Conservation (phyloP, 2,888 invertebrate species). For the Tiliacea aurago region DNA sequence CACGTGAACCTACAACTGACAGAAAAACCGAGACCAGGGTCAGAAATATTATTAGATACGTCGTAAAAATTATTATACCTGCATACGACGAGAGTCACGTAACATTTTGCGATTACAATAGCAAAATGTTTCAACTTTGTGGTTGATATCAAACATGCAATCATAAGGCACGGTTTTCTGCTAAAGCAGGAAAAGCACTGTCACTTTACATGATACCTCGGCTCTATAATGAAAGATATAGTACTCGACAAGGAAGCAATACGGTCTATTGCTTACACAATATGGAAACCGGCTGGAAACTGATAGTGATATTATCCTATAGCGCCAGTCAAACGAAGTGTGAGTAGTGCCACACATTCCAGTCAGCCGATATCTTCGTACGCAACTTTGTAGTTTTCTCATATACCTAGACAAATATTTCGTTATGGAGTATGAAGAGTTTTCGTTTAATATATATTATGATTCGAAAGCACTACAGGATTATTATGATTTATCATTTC, state of each 20-base stretch:
- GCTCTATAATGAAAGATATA: neutral
- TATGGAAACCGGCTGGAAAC: constrained; percentile 27
- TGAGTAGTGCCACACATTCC: constrained; percentile 38
- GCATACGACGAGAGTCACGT: too few species aligned
- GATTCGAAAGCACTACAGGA: too few species aligned
- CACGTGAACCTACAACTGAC: too few species aligned
- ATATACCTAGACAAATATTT: neutral
- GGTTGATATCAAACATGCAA: neutral
- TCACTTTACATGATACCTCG: too few species aligned
- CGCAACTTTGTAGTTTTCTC: constrained; percentile 23
- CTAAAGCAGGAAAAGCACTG: neutral
- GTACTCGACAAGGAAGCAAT: neutral
- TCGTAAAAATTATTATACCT: too few species aligned
- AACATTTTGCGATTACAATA: too few species aligned
- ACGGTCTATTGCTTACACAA: constrained; percentile 30
- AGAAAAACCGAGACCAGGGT: too few species aligned
- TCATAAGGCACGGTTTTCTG: constrained; percentile 10
- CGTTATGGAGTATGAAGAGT: too few species aligned
- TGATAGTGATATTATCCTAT: constrained; percentile 41
- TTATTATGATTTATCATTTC: neutral
- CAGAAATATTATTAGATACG: too few species aligned
- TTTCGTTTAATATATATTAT: too few species aligned
- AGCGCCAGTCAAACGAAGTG: constrained; percentile 29
- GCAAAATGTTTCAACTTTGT: constrained; percentile 8
- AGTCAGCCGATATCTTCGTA: constrained; percentile 5